phyloP scores from a whole-genome alignment of 2,888 invertebrate species.

The Mesodorylaimus sp. region DNA sequence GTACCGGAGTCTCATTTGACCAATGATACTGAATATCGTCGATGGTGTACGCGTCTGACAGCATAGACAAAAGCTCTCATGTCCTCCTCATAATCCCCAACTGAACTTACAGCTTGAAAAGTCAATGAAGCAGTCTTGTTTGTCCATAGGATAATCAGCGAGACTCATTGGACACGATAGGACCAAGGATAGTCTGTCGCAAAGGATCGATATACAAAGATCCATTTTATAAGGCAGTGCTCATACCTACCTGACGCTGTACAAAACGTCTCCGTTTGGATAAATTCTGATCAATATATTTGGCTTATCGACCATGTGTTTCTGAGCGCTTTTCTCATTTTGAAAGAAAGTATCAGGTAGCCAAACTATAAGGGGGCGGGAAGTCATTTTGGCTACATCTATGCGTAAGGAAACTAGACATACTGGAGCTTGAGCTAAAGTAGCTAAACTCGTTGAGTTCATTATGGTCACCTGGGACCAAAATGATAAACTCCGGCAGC shows the following conservation, averaged over 20 bases:
- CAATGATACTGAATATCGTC: conserved; percentile 79
- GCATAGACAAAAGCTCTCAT: neutral
- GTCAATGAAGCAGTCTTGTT: conserved; percentile 76
- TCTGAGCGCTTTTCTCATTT: conserved; percentile 73
- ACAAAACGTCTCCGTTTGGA: conserved; percentile 75
- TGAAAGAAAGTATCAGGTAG: conserved; percentile 64
- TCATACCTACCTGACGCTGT: conserved; percentile 34
- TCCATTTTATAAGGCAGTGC: too few species aligned
- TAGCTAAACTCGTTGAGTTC: too few species aligned
- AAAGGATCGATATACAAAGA: neutral
- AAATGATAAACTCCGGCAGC: neutral
- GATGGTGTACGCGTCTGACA: conserved; percentile 84
- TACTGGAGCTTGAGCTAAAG: too few species aligned
- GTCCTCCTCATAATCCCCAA: neutral
- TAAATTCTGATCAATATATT: conserved; percentile 84
- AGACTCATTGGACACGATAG: conserved; percentile 22
- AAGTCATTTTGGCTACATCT: too few species aligned
- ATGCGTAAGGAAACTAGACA: too few species aligned
- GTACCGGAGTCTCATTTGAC: conserved; percentile 65
- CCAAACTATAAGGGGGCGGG: too few species aligned
- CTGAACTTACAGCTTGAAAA: conserved; percentile 57
- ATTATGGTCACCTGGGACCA: neutral
- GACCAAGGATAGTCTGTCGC: conserved; percentile 14
- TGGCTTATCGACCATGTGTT: conserved; percentile 25
- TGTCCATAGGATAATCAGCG: conserved; percentile 42